Percentiles rank a stretch among this genome's conserved stretches.
phyloP scores from a whole-genome alignment of 2,888 invertebrate genomes.

The Danaus chrysippus region DNA sequence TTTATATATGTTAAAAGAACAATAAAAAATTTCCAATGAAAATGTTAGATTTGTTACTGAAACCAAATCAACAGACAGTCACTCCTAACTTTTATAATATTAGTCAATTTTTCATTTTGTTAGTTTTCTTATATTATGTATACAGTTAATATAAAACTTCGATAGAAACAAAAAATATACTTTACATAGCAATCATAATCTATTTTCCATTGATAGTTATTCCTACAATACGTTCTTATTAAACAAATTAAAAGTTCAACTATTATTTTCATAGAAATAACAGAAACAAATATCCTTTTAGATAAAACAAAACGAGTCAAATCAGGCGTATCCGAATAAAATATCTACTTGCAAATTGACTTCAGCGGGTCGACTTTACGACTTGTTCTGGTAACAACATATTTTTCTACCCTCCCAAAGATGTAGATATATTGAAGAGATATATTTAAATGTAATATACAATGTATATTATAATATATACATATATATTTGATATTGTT shows the following conservation, averaged over 20 bases:
- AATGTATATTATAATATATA: not conserved
- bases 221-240: not conserved
- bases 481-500: not conserved
- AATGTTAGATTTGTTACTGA: too few species aligned
- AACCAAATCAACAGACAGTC: too few species aligned
- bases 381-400: slow-evolving; percentile 53
- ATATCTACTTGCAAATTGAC: slow-evolving; percentile 40
- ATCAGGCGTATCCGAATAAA: slow-evolving; percentile 32
- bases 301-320: slow-evolving; percentile 21
- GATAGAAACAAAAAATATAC: too few species aligned
- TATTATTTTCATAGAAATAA: not conserved
- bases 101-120: too few species aligned
- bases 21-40: too few species aligned
- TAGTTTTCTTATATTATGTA: too few species aligned
- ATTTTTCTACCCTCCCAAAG: slow-evolving; percentile 44
- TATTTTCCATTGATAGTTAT: too few species aligned
- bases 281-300: not conserved
- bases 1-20: too few species aligned
- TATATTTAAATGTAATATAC: not conserved
- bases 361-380: slow-evolving; percentile 57
- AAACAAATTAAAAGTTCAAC: not conserved
- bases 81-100: too few species aligned
- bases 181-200: too few species aligned
- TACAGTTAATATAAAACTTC: too few species aligned
- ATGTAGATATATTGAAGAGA: slow-evolving; percentile 37